phyloP scores from a whole-genome alignment of 2,888 invertebrate genomes.

The Catocala sponsa region DNA sequence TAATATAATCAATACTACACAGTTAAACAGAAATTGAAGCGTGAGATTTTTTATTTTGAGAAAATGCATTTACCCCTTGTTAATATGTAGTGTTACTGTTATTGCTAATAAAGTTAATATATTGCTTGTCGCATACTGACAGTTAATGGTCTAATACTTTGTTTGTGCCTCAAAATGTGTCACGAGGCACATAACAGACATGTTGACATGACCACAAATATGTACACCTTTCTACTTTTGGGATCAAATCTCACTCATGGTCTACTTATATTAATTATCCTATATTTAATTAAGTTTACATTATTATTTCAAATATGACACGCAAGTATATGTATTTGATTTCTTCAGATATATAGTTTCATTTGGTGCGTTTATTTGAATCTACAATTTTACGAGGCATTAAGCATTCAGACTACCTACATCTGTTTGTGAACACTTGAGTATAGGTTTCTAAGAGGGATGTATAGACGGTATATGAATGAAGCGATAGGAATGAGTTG shows the following conservation, averaged over 20 bases:
- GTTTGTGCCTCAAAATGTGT: too few relatives aligned
- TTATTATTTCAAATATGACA: background rate
- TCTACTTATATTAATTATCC: too few relatives aligned
- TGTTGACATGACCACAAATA: background rate
- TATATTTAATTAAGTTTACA: too few relatives aligned
- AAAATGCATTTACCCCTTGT: conserved; percentile 81
- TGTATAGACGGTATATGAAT: conserved; percentile 52
- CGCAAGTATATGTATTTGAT: background rate
- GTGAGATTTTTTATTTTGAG: conserved; percentile 76
- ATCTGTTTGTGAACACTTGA: conserved; percentile 15
- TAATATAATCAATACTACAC: conserved; percentile 44
- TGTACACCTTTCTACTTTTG: conserved; percentile 17
- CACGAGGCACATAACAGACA: too few relatives aligned
- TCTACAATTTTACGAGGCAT: conserved; percentile 8
- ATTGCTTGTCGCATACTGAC: conserved; percentile 53
- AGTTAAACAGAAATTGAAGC: conserved; percentile 52
- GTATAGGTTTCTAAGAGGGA: conserved; percentile 40
- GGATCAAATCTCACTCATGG: conserved; percentile 35
- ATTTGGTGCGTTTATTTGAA: conserved; percentile 18
- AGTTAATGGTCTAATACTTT: conserved; percentile 6
- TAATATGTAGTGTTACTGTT: conserved; percentile 67
- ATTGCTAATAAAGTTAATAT: conserved; percentile 56
- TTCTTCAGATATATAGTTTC: conserved; percentile 3
- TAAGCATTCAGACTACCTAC: conserved; percentile 4
- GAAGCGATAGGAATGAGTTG: conserved; percentile 62